Evolutionary conservation across 2,888 invertebrate species (phyloP).

Genomic region (Cheilosia scutellata): DNA sequence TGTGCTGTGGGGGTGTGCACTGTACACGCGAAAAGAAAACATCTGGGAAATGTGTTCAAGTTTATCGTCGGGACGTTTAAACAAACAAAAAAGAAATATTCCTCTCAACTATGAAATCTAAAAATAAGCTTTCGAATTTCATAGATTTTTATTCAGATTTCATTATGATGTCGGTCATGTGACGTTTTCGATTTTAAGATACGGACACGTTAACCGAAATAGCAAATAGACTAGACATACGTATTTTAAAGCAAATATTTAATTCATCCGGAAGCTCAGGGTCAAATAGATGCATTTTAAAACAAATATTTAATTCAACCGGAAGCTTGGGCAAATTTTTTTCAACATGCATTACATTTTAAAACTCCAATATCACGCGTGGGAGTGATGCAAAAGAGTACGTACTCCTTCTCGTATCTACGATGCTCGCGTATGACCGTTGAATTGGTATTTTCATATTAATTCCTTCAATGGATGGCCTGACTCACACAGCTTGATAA

Average conservation of each 20-base stretch:
- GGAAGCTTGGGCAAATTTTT: conserved; percentile 9
- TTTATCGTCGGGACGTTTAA: conserved; percentile 10
- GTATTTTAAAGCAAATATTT: no score
- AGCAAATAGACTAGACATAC: not conserved
- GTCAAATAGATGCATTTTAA: not conserved
- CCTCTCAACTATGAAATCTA: not conserved
- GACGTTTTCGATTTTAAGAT: conserved; percentile 4
- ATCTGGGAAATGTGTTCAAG: conserved; percentile 15
- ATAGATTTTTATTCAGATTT: conserved; percentile 20
- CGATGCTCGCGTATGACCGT: not conserved
- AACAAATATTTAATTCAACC: conserved; percentile 17
- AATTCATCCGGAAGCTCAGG: no score
- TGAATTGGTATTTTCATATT: not conserved
- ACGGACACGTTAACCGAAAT: not conserved
- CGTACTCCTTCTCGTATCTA: not conserved
- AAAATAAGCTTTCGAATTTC: conserved; percentile 24
- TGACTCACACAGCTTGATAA: conserved; percentile 31
- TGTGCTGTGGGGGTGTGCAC: not conserved
- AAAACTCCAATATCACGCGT: not conserved
- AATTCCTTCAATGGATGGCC: conserved; percentile 10
- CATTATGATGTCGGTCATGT: conserved; percentile 1
- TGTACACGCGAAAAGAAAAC: not conserved
- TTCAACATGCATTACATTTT: not conserved
- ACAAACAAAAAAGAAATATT: not conserved
- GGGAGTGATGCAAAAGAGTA: not conserved